phyloP scores from a whole-genome alignment of 2,888 invertebrate genomes.

The Eubasilissa splendida region DNA sequence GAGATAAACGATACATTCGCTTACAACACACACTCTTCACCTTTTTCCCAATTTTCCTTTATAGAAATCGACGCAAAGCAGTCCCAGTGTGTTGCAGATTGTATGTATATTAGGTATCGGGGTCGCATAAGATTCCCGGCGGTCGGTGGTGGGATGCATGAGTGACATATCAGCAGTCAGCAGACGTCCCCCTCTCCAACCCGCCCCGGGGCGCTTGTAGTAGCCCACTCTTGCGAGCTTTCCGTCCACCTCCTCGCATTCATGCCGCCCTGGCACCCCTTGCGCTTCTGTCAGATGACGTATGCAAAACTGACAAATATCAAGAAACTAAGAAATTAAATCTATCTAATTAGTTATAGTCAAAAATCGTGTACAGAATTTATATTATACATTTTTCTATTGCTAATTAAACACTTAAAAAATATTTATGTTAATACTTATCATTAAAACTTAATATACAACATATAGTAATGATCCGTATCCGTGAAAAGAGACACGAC shows the following conservation, averaged over 20 bases:
- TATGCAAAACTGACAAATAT: conserved; percentile 25
- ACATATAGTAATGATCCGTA: no score
- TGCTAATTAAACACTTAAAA: no score
- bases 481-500: no score
- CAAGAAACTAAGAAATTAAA: neutral
- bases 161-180: conserved; percentile 56
- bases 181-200: conserved; percentile 47
- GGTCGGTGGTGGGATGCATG: conserved; percentile 53
- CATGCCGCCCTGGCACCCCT: neutral
- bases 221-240: conserved; percentile 6
- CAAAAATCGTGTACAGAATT: no score
- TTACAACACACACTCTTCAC: no score
- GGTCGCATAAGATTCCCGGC: conserved; percentile 52
- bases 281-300: conserved; percentile 18
- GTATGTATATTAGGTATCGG: conserved; percentile 32
- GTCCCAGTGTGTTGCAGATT: neutral
- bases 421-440: no score
- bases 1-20: no score
- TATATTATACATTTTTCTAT: no score
- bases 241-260: conserved; percentile 5
- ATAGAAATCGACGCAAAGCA: neutral
- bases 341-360: neutral
- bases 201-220: conserved; percentile 9
- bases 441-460: no score
- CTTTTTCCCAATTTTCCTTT: neutral